Base-by-base conservation (phyloP, 2,113 vertebrate species). In the Orthonyx spaldingii region DNA sequence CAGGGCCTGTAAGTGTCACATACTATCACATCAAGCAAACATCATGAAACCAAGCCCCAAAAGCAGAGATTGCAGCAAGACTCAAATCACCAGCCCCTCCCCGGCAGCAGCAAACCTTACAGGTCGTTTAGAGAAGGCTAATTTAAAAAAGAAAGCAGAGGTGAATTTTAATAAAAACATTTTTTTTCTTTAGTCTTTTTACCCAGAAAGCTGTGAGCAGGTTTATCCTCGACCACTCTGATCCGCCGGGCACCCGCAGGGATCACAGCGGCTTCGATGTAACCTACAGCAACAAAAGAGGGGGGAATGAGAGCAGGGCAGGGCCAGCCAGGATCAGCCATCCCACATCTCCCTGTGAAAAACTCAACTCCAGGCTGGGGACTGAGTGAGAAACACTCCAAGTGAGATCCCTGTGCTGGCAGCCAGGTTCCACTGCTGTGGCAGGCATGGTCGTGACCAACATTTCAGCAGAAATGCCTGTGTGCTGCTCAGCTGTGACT, bases 161-260 rank as follows among this genome's bases (percentile, higher is more conserved):
- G 16, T 71, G 41, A 87, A 33, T 71, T 79, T 46, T n/a, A 78
- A 75, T 55, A 6, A 37, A 83, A 75, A 66, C 26, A 30, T n/a
- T 69, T 57, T 27, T 59, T 47, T 14, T n/a, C 56, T 71, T 87
- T 78, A 53, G 22, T 76, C 41, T 84, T 95, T 91, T 99, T 99
- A 99, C 99, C 99, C 96, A 99, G 98, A 98, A 99, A 99, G 97
- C 99, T 99, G 97, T 99, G 99, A 55, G 98, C 99, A 44, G 99
- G 99, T 79, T 99, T 99, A 96, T 99, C 98, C 92, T 99, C 99
- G 90, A 99, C 98, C 79, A 99, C 99, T 84, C 99, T 98, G 92
- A 99, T 99, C 92, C 99, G 97, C 71, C 99, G 97, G 14, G 99
- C 99, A 75, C 99, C 99, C 7, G 98, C 98, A 16, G 99, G 99